phyloP scores from a whole-genome alignment of 2,888 invertebrate species.

The Caenorhabditis japonica region DNA sequence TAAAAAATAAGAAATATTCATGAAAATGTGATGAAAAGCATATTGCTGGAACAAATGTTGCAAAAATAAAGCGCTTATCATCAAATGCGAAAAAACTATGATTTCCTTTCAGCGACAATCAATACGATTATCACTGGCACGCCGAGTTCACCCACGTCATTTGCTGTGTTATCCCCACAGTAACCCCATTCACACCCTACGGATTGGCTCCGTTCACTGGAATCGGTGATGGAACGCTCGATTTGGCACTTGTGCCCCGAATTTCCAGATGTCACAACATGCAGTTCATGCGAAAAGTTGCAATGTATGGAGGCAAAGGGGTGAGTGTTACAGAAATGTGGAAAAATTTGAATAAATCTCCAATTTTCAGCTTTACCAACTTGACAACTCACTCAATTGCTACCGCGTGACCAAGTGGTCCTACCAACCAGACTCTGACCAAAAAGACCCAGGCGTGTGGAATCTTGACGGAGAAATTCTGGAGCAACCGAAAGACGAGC shows the following conservation, averaged over 20 bases:
- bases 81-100: no score
- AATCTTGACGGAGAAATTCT: slow-evolving; percentile 76
- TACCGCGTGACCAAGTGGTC: slow-evolving; percentile 74
- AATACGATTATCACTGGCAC: slow-evolving; percentile 65
- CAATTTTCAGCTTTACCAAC: slow-evolving; percentile 56
- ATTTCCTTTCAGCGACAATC: slow-evolving; percentile 44
- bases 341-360: not conserved
- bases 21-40: no score
- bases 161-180: slow-evolving; percentile 74
- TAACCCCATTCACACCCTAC: slow-evolving; percentile 74
- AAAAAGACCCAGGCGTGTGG: slow-evolving; percentile 72
- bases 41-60: no score
- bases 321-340: not conserved
- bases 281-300: slow-evolving; percentile 74
- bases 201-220: slow-evolving; percentile 72
- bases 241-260: slow-evolving; percentile 71
- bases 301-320: slow-evolving; percentile 75
- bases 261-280: slow-evolving; percentile 73
- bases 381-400: slow-evolving; percentile 66
- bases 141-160: slow-evolving; percentile 73
- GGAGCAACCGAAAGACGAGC: slow-evolving; percentile 70
- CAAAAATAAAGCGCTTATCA: no score
- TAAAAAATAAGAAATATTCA: no score
- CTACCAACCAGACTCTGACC: slow-evolving; percentile 69
- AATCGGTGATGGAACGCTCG: slow-evolving; percentile 75